These are phyloP conservation scores for Margaritifera margaritifera DNA, from an alignment of 2,888 invertebrate species.

Conservation along the genomic window DNA sequence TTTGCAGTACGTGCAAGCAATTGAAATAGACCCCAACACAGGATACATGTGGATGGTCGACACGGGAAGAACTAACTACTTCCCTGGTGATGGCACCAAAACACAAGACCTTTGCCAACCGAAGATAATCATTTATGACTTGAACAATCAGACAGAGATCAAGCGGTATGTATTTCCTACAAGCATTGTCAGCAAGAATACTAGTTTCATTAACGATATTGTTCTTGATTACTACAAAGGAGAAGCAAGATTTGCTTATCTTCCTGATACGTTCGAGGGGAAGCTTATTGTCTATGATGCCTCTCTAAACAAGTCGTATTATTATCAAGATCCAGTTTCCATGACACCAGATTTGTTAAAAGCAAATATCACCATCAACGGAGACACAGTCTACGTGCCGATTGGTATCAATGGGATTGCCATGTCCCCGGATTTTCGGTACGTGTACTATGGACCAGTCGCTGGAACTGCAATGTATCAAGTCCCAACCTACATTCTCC, in stretches of 20 bases:
- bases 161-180: conserved; percentile 32
- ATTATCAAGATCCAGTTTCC: conserved; percentile 29
- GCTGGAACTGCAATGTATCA: conserved; percentile 42
- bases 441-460: conserved; percentile 46
- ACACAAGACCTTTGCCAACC: not conserved
- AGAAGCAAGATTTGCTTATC: conserved; percentile 41
- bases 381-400: conserved; percentile 11
- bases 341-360: conserved; percentile 35
- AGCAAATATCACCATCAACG: conserved; percentile 32
- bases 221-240: conserved; percentile 40
- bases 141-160: not conserved
- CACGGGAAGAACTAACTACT: conserved; percentile 23
- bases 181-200: conserved; percentile 18
- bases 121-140: not conserved
- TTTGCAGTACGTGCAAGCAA: conserved; percentile 40
- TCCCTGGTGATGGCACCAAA: not conserved
- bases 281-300: conserved; percentile 47
- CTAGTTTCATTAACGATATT: conserved; percentile 47
- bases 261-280: conserved; percentile 43
- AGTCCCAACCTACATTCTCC: conserved; percentile 39
- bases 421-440: conserved; percentile 46
- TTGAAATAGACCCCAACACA: conserved; percentile 46
- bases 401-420: conserved; percentile 50
- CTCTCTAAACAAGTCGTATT: conserved; percentile 23
- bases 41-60: conserved; percentile 49